Evolutionary conservation across 2,888 invertebrate species (phyloP).

Genomic region (Volucella inflata): DNA sequence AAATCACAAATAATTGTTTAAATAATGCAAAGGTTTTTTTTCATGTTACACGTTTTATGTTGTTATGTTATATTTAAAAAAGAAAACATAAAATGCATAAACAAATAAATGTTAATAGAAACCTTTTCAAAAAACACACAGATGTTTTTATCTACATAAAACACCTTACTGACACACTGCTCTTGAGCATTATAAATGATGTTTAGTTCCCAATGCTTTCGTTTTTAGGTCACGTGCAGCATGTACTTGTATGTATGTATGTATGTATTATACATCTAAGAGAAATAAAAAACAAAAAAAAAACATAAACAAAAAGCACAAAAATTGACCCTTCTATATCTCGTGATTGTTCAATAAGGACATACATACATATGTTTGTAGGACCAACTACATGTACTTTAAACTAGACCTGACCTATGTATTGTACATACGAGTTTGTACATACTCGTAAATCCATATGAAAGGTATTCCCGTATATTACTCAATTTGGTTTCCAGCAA

Average conservation of each 20-base stretch:
- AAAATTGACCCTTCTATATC: slow-evolving; percentile 12
- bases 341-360: slow-evolving; percentile 22
- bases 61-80: no score
- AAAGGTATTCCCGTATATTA: no score
- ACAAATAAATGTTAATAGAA: background rate
- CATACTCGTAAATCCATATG: no score
- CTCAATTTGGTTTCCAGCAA: no score
- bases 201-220: slow-evolving; percentile 15
- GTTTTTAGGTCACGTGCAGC: slow-evolving; percentile 63
- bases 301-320: slow-evolving; percentile 19
- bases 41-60: no score
- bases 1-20: no score
- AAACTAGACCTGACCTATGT: background rate
- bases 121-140: slow-evolving; percentile 12
- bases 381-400: background rate
- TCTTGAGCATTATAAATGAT: slow-evolving; percentile 48
- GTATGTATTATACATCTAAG: background rate
- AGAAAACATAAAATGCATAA: background rate
- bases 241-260: slow-evolving; percentile 12
- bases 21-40: no score
- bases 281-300: background rate
- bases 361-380: slow-evolving; percentile 1
- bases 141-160: slow-evolving; percentile 1
- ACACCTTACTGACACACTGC: slow-evolving; percentile 57
- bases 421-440: no score